Conservation (phyloP, 2,888 invertebrate species). For the Agonopterix subpropinquella region DNA sequence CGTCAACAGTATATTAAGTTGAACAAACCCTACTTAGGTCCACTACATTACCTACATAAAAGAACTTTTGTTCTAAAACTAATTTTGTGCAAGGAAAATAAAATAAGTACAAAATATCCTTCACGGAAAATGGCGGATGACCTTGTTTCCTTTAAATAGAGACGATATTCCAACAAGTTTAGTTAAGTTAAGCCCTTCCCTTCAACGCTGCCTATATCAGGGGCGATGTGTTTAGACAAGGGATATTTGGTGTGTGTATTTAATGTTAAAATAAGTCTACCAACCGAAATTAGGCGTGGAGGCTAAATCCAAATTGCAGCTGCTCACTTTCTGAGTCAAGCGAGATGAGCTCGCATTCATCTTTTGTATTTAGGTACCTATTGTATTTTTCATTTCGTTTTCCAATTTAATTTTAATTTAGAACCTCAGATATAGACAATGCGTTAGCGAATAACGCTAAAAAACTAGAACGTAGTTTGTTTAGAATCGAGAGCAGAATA, state of each 20-base stretch:
- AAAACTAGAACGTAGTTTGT: too few species aligned
- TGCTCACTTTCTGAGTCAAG: constrained; percentile 41
- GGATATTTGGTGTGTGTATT: constrained; percentile 70
- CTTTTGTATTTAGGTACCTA: constrained; percentile 1
- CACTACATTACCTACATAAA: too few species aligned
- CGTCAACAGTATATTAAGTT: too few species aligned
- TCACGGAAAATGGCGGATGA: background rate
- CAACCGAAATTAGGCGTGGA: constrained; percentile 71
- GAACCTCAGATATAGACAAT: too few species aligned
- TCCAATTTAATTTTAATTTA: too few species aligned
- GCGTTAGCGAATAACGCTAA: too few species aligned
- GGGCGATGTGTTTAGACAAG: constrained; percentile 70
- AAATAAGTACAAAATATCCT: constrained; percentile 23
- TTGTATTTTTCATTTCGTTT: too few species aligned
- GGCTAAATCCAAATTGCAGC: constrained; percentile 69
- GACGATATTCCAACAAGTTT: constrained; percentile 24
- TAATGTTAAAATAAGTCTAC: constrained; percentile 73
- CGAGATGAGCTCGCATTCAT: constrained; percentile 10
- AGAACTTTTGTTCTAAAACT: constrained; percentile 24
- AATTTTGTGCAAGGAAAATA: constrained; percentile 36
- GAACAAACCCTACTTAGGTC: too few species aligned
- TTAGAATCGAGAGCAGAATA: too few species aligned
- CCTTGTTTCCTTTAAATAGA: constrained; percentile 25
- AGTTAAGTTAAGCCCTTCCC: constrained; percentile 41
- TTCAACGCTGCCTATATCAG: constrained; percentile 49